phyloP scores from a whole-genome alignment of 2,113 vertebrate genomes.

The Alaudala cheleensis region DNA sequence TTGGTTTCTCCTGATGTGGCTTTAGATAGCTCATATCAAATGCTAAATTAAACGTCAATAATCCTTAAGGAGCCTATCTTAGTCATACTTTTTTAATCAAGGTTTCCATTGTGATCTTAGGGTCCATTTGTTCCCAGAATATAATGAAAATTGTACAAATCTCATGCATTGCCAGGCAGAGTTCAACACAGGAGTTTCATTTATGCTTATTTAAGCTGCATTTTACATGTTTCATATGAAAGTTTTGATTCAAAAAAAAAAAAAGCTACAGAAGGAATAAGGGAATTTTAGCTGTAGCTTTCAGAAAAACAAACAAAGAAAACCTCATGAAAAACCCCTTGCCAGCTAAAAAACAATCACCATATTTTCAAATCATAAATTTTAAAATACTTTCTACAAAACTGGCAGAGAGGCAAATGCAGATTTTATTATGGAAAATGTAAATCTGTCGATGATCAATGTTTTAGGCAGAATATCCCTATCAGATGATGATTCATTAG shows the following conservation, averaged over 20 bases:
- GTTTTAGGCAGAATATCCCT: neutral
- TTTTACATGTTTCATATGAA: neutral
- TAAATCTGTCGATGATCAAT: neutral
- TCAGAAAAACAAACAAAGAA: neutral
- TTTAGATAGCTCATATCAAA: conserved; percentile 26
- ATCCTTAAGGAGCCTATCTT: conserved; percentile 24
- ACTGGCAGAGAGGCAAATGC: neutral
- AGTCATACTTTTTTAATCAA: conserved; percentile 22
- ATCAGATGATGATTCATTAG: conserved; percentile 34
- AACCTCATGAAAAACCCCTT: neutral
- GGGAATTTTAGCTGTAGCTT: neutral
- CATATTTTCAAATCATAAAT: neutral
- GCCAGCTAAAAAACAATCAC: neutral
- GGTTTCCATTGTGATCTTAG: neutral
- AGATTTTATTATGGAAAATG: neutral
- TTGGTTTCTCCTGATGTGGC: neutral
- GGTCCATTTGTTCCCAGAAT: neutral
- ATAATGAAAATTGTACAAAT: conserved; percentile 8
- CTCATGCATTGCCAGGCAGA: neutral
- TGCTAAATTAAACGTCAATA: conserved; percentile 28
- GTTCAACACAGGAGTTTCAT: neutral
- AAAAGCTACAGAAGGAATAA: neutral
- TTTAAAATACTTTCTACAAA: neutral
- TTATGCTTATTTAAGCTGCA: neutral
- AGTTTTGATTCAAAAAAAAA: neutral